Conservation (phyloP, 2,113 vertebrate genomes). For the Callionymus lyra region DNA sequence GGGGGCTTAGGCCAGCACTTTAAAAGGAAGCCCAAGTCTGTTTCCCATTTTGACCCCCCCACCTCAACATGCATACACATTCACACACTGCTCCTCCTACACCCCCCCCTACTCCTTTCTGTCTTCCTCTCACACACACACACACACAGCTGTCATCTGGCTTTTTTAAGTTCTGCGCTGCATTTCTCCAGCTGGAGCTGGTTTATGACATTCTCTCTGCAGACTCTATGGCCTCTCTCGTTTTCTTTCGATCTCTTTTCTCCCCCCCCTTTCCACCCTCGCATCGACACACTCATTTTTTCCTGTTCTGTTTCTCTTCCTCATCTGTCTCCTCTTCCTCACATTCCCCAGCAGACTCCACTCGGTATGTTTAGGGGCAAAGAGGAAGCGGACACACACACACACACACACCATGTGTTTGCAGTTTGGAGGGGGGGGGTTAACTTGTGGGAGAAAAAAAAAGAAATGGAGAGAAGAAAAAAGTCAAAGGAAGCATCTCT, state of each 20-base stretch:
- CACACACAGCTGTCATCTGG: conserved; percentile 80
- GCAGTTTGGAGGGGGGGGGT: conserved; percentile 28
- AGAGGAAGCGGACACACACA: conserved; percentile 25
- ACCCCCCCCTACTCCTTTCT: conserved; percentile 24
- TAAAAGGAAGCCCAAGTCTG: conserved; percentile 75
- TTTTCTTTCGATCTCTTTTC: conserved; percentile 9
- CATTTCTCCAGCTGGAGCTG: conserved; percentile 82
- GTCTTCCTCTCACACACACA: conserved; percentile 44
- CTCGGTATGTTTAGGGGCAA: conserved; percentile 44
- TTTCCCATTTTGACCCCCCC: conserved; percentile 74
- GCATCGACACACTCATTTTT: conserved; percentile 34
- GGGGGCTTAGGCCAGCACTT: conserved; percentile 64
- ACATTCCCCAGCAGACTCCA: conserved; percentile 44
- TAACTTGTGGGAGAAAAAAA: conserved; percentile 3
- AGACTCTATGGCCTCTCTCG: conserved; percentile 69
- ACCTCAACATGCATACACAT: neutral
- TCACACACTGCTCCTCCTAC: conserved; percentile 1
- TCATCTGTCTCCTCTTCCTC: conserved; percentile 44
- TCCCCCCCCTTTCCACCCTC: conserved; percentile 6
- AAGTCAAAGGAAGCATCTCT: conserved; percentile 83
- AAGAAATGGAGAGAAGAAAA: conserved; percentile 8
- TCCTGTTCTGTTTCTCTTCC: conserved; percentile 55
- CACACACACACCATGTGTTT: conserved; percentile 47
- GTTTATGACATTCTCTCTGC: conserved; percentile 83
- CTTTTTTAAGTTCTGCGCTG: conserved; percentile 76